phyloP scores from a whole-genome alignment of 2,888 invertebrate genomes.

The Nephrotoma guestfalica region DNA sequence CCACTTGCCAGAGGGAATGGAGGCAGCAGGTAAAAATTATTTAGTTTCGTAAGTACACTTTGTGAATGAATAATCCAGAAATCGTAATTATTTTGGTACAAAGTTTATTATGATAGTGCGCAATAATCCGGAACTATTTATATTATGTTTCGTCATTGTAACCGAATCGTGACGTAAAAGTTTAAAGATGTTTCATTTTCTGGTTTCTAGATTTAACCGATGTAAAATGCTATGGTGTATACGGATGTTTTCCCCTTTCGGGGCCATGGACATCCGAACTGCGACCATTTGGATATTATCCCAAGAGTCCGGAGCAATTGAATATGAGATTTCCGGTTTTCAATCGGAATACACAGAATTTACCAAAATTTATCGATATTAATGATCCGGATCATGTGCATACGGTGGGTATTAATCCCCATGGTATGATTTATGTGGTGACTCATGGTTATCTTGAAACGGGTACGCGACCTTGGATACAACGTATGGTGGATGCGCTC shows the following conservation, averaged over 20 bases:
- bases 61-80: neutral
- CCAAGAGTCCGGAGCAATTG: conserved; percentile 50
- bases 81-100: neutral
- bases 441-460: conserved; percentile 80
- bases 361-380: conserved; percentile 47
- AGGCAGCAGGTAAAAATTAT: conserved; percentile 2
- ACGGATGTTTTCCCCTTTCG: conserved; percentile 66
- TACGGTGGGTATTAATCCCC: conserved; percentile 44
- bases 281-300: conserved; percentile 66
- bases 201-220: conserved; percentile 27
- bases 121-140: neutral
- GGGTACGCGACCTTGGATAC: conserved; percentile 64
- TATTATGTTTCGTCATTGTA: neutral
- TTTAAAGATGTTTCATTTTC: neutral
- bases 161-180: neutral
- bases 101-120: neutral
- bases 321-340: conserved; percentile 42
- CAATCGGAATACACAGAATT: conserved; percentile 34
- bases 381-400: conserved; percentile 48
- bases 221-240: conserved; percentile 57
- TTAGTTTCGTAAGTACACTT: neutral
- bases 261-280: conserved; percentile 65
- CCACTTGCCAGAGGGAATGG: conserved; percentile 26
- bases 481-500: conserved; percentile 57
- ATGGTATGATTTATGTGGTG: conserved; percentile 55